Base-by-base conservation (phyloP, 2,113 vertebrate species). In the Macaca mulatta region DNA sequence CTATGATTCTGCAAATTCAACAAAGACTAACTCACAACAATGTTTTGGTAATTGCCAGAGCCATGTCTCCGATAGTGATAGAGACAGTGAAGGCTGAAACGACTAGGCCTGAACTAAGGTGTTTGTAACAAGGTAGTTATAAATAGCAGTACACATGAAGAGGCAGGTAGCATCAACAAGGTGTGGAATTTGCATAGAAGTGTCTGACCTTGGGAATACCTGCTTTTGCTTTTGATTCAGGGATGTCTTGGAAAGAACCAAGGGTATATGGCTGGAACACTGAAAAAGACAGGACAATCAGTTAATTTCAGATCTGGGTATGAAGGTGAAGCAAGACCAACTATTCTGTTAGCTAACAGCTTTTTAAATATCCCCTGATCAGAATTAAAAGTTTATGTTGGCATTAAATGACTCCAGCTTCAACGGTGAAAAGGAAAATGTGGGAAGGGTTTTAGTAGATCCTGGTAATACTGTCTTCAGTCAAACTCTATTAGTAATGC, bases 221-320 rank as follows among this genome's bases (percentile, higher is more conserved):
- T 94, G 38, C 14, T 96, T 96, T 97, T 52, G 22, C 23, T 67
- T 90, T 89, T 90, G 90, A 89, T 79, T 57, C 43, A 75, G 14
- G 8, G 0, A 8, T 45, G 32, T 75, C 55, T 52, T 74, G 22
- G 17, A 81, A 94, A 94, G 18, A 48, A 70, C 67, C 35, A 17
- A 20, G 3, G 6, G 7, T 81, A 3, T 57, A 52, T 84, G 35
- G 2, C 11, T 70, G 16, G 13, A 72, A 5, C 14, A 22, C 16
- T 30, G 17, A 13, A 92, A 94, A 50, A 38, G 22, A 67, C 35
- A 93, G 38, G 14, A 32, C 2, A 83, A 32, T 87, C 20, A 67
- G 6, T 79, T 55, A 45, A 74, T 32, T 57, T 94, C 14, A 81
- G 55, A 81, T 82, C 90, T 80, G 40, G 30, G 16, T 59, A 25